phyloP scores from a whole-genome alignment of 1,140 invertebrate species.

The Maconellicoccus hirsutus region DNA sequence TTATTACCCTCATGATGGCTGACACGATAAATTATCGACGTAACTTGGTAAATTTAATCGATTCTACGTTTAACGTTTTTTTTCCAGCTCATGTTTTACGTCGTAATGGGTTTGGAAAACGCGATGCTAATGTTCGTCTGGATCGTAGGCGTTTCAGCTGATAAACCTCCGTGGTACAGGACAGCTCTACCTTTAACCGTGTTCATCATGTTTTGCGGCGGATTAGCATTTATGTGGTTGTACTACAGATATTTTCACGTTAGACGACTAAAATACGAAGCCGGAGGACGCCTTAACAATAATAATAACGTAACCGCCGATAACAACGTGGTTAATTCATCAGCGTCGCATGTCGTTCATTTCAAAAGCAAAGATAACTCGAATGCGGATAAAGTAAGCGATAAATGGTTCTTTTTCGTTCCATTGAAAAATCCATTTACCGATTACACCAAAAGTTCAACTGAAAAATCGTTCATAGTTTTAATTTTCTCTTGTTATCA shows the following conservation, averaged over 20 bases:
- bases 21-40: no score
- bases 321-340: conserved; percentile 1
- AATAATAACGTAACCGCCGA: conserved; percentile 27
- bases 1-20: no score
- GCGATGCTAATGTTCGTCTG: conserved; percentile 55
- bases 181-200: conserved; percentile 43
- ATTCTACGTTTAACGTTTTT: conserved; percentile 27
- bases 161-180: conserved; percentile 36
- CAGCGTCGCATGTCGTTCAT: conserved; percentile 20
- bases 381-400: conserved; percentile 23
- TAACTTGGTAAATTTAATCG: no score
- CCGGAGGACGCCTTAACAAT: conserved; percentile 38
- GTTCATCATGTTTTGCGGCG: conserved; percentile 53
- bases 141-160: conserved; percentile 33
- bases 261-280: conserved; percentile 41
- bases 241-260: conserved; percentile 54
- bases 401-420: no score
- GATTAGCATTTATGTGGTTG: conserved; percentile 70
- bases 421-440: no score
- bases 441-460: no score
- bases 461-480: no score
- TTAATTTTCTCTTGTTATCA: no score
- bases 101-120: conserved; percentile 86
- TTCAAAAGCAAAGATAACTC: conserved; percentile 13
- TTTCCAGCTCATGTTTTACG: conserved; percentile 63